Base-by-base conservation (phyloP, 2,888 invertebrate species). In the Andrena flavipes region DNA sequence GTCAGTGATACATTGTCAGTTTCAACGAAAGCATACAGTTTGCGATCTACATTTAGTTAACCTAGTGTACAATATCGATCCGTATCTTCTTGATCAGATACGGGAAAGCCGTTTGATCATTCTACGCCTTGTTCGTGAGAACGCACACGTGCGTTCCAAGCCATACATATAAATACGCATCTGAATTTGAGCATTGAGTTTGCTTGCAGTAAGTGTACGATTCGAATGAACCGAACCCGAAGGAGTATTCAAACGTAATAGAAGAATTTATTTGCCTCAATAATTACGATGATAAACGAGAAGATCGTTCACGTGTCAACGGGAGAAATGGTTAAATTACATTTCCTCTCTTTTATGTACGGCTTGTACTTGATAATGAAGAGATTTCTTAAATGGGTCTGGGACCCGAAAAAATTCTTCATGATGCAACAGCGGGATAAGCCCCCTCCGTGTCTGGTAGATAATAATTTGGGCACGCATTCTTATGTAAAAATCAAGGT, bases 401-500 rank as follows among this genome's bases (percentile, higher is more conserved):
- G 95, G 95, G 94, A 95, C 86, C 94, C 95, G 0, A 94, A 94
- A 69, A 93, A 93, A 51, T 94, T 94, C 84, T 94, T 94, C 82
- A 90, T 90, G 51, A 85, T 94, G 59, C 93, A 93, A 64, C 91
- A 93, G 80, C 93, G 96, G 42, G 96, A 95, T 89, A 95, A 95
- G 85, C 96, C 96, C 20, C 96, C 96, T 0, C 87, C 94, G 26
- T 96, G 96, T 91, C 94, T 96, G 33, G 95, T 95, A 8, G 96
- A 96, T 89, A 94, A 95, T 26, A 93, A 94, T 48, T 92, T 96
- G 62, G 96, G 96, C 42, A 94, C 95, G 87, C 96, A 96, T 92
- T 96, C 95, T 65, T 96, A 96, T 89, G 94, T 96, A 62, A 96
- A 96, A 92, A 93, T 96, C 62, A 96, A 96, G 95, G 96, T 96